Conservation (phyloP, 1,140 invertebrate species). For the Drosophila virilis region DNA sequence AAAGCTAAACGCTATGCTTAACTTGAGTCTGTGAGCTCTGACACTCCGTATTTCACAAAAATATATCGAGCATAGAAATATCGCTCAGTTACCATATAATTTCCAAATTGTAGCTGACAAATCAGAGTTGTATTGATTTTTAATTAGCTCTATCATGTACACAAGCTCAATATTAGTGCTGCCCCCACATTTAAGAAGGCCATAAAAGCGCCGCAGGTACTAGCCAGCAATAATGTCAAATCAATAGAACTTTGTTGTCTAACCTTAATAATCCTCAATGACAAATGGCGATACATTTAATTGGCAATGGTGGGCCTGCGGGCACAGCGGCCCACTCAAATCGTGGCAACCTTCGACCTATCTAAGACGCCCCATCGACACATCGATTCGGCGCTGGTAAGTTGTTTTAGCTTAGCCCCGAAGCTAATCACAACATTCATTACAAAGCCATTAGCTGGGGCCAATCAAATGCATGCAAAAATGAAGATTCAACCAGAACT, state of each 20-base stretch:
- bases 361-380: constrained; percentile 38
- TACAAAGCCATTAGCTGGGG: constrained; percentile 72
- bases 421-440: constrained; percentile 66
- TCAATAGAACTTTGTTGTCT: constrained; percentile 52
- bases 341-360: constrained; percentile 51
- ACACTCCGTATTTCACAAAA: not conserved
- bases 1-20: not conserved
- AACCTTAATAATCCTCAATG: constrained; percentile 65
- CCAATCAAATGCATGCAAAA: constrained; percentile 70
- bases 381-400: constrained; percentile 15
- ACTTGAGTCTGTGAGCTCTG: not conserved
- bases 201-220: constrained; percentile 1
- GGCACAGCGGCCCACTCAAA: constrained; percentile 4
- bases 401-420: constrained; percentile 37
- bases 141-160: constrained; percentile 19
- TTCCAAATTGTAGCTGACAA: not conserved
- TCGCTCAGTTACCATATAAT: not conserved
- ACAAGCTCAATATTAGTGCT: not conserved
- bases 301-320: constrained; percentile 37
- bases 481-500: constrained; percentile 25
- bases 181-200: not conserved
- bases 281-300: constrained; percentile 62
- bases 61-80: too few species aligned
- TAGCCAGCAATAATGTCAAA: constrained; percentile 47
- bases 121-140: constrained; percentile 44